Base-by-base conservation (phyloP, 1,140 invertebrate genomes). In the Orius insidiosus region DNA sequence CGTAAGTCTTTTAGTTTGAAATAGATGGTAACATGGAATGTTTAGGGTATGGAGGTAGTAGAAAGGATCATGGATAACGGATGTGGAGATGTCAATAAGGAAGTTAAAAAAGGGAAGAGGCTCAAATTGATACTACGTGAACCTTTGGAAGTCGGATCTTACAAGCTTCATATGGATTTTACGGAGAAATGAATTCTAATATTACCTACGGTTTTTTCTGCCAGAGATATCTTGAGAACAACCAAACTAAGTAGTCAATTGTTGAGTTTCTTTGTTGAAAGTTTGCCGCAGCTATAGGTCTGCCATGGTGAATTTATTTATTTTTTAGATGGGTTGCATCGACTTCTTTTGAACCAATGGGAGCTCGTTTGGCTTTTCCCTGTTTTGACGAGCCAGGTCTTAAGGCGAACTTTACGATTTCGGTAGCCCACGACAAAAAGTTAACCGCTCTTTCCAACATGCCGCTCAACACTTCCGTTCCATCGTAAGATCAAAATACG, bases 371-470 rank as follows among this genome's bases (percentile, higher is more conserved):
- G 44, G 72, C 72, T 6, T 77, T 79, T 52, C 77, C 77, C 1
- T 78, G 75, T 55, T 76, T 78, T 54, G 77, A 80, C 55, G 77
- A 80, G 53, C 77, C 77, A 1, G 59, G 54, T 1, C 58, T 74
- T 38, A 79, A 78, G 56, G 69, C 75, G 0, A 67, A 58, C 4
- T 79, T 76, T 55, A 56, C 65, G 1, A 36, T 56, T 9, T 46
- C 42, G 5, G 7, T 57, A 1, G 34, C 31, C 0, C 52, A 48
- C 5, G 36, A 42, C 18, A 43, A 36, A 0, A 19, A 49, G 2
- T 36, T 46, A n/a, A 31, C 35, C 3, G 40, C 56, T 1, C 11
- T 57, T 4, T 53, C 52, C 24, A 58, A 60, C 36, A 57, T 57
- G 50, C 58, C 58, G 2, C 30, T 39, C 15, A 11, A 16, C 7